A percentile compares a stretch with the other conserved stretches of the same genome.
Conservation (phyloP, 2,888 invertebrate species). For the Meliscaeva auricollis region DNA sequence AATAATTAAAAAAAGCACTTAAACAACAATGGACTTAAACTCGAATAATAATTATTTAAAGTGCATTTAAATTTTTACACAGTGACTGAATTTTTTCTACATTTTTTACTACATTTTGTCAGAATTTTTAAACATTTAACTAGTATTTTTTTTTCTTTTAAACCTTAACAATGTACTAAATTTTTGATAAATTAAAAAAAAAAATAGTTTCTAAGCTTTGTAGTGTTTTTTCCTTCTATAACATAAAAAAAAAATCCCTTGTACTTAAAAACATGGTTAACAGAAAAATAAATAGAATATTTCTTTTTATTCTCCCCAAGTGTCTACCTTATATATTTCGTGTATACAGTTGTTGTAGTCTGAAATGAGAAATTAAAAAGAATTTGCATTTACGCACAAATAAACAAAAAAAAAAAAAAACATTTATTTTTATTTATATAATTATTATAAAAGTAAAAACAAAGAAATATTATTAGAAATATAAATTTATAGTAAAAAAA, state of each 20-base stretch:
- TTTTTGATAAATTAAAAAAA: conserved; percentile 36
- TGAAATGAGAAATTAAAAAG: conserved; percentile 55
- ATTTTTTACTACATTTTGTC: conserved; percentile 18
- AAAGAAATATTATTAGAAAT: conserved; percentile 49
- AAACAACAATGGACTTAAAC: conserved; percentile 26
- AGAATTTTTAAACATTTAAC: conserved; percentile 11
- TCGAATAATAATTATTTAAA: conserved; percentile 38
- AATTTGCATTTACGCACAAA: conserved; percentile 71
- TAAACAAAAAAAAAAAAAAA: conserved; percentile 15
- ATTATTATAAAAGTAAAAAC: conserved; percentile 7
- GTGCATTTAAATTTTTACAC: conserved; percentile 60
- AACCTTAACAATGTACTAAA: not conserved
- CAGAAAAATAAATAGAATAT: not conserved
- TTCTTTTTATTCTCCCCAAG: conserved; percentile 62
- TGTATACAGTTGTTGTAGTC: conserved; percentile 70
- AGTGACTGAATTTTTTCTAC: conserved; percentile 46
- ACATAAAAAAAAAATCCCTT: conserved; percentile 19
- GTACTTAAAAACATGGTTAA: conserved; percentile 61
- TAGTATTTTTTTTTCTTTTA: not conserved
- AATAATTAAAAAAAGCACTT: conserved; percentile 43
- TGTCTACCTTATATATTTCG: conserved; percentile 69
- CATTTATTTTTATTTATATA: conserved; percentile 52
- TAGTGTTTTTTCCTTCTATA: conserved; percentile 17
- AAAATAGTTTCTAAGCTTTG: conserved; percentile 59
- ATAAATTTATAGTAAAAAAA: conserved; percentile 58